Base-by-base conservation (phyloP, 1,140 invertebrate species). In the Meloidogyne floridensis region DNA sequence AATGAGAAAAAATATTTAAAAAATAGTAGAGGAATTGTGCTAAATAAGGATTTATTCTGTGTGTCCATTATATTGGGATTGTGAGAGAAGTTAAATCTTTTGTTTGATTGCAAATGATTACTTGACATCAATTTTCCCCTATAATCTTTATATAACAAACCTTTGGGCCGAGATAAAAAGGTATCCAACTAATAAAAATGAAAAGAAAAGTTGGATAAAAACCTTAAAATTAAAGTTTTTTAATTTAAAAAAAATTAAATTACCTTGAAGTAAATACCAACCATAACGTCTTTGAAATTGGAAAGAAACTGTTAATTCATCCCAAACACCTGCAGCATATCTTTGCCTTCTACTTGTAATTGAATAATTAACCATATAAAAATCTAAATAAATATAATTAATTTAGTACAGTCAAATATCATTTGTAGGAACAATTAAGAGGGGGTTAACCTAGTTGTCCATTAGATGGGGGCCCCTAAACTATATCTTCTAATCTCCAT, bases 211-310 rank as follows among this genome's bases (percentile, higher is more conserved):
- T 90, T 59, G 89, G 82, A 73, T 89, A 89, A 59, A 82, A 82
- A 43, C 81, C 81, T 82, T n/a, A 32, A 51, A 72, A 70, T 42
- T 53, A 65, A 65, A 1, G 13, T 7, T 75, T 79, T 11, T 82
- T 89, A 72, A 82, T 84, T 77, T 69, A 47, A 70, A 42, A 59
- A 78, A 71, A 51, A 47, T 53, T 10, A 59, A 53, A 56, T 53
- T 42, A 84, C 89, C 88, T 84, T 89, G 88, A 42, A 89, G 80
- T 15, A 89, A 82, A 84, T 89, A 89, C 88, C 88, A 89, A 15
- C 89, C 89, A 77, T 90, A 89, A 53, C 88, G 83, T 79, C 88
- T 77, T 20, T 84, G 74, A 81, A 89, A 90, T 1, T 81, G 51
- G 77, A 89, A 89, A 56, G 75, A 84, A 11, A 90, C 88, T 18